A percentile compares a stretch with the other conserved stretches of the same genome.
phyloP scores from a whole-genome alignment of 2,797 vertebrate species.

The Aulostomus chinensis region DNA sequence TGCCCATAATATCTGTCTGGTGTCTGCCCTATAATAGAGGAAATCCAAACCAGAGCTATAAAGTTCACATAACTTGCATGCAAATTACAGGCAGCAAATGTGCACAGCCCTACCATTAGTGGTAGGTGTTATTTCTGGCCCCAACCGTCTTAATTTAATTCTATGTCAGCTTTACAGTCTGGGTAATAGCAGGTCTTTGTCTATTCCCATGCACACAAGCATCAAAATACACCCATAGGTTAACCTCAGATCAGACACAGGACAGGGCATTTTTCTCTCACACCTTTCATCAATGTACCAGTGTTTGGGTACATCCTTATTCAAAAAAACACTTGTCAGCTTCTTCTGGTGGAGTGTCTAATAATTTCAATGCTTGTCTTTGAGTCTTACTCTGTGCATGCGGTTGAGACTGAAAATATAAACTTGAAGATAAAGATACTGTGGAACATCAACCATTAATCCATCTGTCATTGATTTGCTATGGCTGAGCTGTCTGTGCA shows the following conservation, averaged over 20 bases:
- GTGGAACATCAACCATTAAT: not conserved
- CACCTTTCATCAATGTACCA: no score
- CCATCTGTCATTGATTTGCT: no score
- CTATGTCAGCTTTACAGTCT: slow-evolving; percentile 64
- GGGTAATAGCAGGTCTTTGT: slow-evolving; percentile 61
- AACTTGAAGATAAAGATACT: not conserved
- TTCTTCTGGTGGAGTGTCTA: slow-evolving; percentile 33
- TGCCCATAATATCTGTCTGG: slow-evolving; percentile 70
- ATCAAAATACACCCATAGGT: slow-evolving; percentile 43
- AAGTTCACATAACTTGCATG: slow-evolving; percentile 62
- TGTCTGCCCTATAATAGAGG: slow-evolving; percentile 77
- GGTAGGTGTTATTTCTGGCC: slow-evolving; percentile 75
- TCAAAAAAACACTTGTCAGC: slow-evolving; percentile 1
- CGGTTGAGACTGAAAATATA: not conserved
- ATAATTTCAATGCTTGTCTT: slow-evolving; percentile 21
- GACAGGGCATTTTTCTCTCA: slow-evolving; percentile 9
- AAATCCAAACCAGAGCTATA: slow-evolving; percentile 72
- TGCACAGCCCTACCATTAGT: slow-evolving; percentile 70
- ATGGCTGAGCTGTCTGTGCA: no score
- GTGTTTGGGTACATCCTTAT: no score
- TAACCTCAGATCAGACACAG: slow-evolving; percentile 25
- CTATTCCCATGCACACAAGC: slow-evolving; percentile 41
- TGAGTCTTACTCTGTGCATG: slow-evolving; percentile 41
- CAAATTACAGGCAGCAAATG: slow-evolving; percentile 74
- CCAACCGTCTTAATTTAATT: slow-evolving; percentile 72